Conservation (phyloP, 2,797 vertebrate genomes). For the Margarornis squamiger region DNA sequence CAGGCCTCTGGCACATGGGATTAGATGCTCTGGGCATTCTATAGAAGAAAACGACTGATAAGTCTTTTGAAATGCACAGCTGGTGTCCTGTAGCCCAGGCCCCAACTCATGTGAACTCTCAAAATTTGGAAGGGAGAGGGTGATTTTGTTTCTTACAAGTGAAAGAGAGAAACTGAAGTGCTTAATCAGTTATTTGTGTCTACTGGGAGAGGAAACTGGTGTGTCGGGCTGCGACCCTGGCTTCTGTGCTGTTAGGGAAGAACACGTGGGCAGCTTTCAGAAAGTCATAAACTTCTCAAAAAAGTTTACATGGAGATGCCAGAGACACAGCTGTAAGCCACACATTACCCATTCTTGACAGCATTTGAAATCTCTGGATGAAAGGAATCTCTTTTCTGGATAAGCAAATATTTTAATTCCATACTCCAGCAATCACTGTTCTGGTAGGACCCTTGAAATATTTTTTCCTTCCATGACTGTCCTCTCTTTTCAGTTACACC, state of each 20-base stretch:
- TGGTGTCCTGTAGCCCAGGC: neutral
- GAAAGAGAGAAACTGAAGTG: neutral
- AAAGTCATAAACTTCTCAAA: neutral
- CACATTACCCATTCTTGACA: neutral
- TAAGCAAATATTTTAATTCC: neutral
- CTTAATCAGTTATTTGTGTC: neutral
- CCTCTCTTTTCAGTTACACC: neutral
- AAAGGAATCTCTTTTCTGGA: neutral
- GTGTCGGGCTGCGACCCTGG: neutral
- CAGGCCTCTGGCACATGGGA: constrained; percentile 1
- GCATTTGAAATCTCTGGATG: neutral
- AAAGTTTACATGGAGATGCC: neutral
- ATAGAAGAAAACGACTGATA: neutral
- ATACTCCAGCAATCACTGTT: neutral
- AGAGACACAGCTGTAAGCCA: neutral
- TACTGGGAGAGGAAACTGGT: neutral
- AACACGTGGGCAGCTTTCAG: neutral
- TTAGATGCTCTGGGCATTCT: neutral
- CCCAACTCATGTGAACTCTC: neutral
- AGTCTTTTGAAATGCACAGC: neutral
- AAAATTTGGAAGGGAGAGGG: neutral
- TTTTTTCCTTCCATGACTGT: neutral
- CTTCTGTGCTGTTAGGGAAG: neutral
- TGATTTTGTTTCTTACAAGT: neutral
- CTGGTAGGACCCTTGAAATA: neutral